These are phyloP conservation scores for Megathymus violae DNA, from an alignment of 1,140 invertebrate genomes.

Conservation along the genomic window DNA sequence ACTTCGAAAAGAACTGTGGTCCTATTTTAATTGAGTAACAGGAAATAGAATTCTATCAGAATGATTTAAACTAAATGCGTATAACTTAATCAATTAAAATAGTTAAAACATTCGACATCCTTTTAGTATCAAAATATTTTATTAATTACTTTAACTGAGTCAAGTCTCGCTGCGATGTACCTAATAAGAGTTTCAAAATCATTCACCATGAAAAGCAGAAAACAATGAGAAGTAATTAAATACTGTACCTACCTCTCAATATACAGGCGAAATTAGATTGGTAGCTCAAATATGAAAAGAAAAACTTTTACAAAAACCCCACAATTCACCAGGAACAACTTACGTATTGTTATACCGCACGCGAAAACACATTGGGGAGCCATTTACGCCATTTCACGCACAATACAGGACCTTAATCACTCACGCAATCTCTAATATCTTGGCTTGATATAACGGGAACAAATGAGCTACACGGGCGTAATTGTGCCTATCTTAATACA, in stretches of 20 bases:
- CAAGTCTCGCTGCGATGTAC: slow-evolving; percentile 8
- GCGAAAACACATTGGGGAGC: slow-evolving; percentile 35
- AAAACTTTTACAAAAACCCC: slow-evolving; percentile 31
- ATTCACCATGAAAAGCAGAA: slow-evolving; percentile 4
- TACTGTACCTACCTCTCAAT: slow-evolving; percentile 36
- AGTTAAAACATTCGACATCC: no score
- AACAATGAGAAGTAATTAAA: slow-evolving; percentile 39
- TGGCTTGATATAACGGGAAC: slow-evolving; percentile 19
- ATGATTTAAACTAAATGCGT: no score
- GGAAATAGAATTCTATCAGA: no score
- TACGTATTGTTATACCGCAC: slow-evolving; percentile 33
- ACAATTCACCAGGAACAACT: slow-evolving; percentile 8
- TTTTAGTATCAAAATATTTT: slow-evolving; percentile 12
- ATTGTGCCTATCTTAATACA: slow-evolving; percentile 4
- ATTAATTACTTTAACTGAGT: slow-evolving; percentile 19
- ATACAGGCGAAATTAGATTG: slow-evolving; percentile 30
- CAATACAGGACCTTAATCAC: slow-evolving; percentile 46
- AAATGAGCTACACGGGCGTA: slow-evolving; percentile 13
- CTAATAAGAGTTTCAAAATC: slow-evolving; percentile 5
- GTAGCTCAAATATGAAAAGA: slow-evolving; percentile 9
- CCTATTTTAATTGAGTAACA: no score
- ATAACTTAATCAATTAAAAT: no score
- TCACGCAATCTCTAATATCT: slow-evolving; percentile 34
- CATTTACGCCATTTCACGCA: slow-evolving; percentile 43
- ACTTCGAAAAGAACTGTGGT: no score